Base-by-base conservation (phyloP, 2,113 vertebrate species). In the Pao palembangensis region DNA sequence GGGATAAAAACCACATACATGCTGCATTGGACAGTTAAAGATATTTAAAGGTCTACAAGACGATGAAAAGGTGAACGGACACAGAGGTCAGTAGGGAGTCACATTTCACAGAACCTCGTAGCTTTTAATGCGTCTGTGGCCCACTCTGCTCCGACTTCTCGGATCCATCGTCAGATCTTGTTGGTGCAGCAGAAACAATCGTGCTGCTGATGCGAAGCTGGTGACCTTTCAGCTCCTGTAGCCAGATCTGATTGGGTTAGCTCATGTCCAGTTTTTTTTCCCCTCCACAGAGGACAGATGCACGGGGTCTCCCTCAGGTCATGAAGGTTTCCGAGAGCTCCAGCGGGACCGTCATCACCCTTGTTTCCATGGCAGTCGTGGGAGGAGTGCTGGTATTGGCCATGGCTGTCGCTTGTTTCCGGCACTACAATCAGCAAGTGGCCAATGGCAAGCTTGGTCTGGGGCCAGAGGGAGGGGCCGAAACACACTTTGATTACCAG, bases 401-500 rank as follows among this genome's bases (percentile, higher is more conserved):
- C 0, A 87, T 92, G 0, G 90, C 89, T 0, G 84, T 93, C 10
- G 89, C 94, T 84, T 96, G 94, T 84, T 70, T 97, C 62, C 89
- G 92, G 56, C 96, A 95, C 73, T 93, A 96, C 2, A 82, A 91
- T 5, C 91, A 90, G 51, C 94, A 95, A 71, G 85, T 92, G 31
- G 93, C 94, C 76, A 94, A 93, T 75, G 94, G 94, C 63, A 95
- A 93, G 58, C 86, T 97, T 58, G 94, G 94, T 0, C 85, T 98
- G 66, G 95, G 95, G 2, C 95, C 95, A 0, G 97, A 98, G 86
- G 95, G 92, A n/a, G 94, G 94, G n/a, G 89, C 90, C 0, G 95
- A 98, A 76, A 96, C 94, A 28, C 96, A 95, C 66, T 93, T 95
- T 5, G 95, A 98, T 81, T 99, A 99, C 81, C 97, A 98, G 95